phyloP scores from a whole-genome alignment of 2,888 invertebrate species.

The Laothoe populi region DNA sequence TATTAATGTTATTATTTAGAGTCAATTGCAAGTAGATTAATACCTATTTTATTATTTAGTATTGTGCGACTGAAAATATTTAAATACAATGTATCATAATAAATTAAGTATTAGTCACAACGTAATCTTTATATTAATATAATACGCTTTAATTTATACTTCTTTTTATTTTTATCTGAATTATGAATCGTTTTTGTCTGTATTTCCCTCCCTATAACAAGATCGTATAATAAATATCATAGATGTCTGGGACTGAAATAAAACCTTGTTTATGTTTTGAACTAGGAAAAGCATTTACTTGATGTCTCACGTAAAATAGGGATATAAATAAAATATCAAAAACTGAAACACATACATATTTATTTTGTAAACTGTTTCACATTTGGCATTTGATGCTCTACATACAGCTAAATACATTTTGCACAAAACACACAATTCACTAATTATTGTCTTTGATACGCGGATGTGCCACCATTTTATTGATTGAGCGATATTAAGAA shows the following conservation, averaged over 20 bases:
- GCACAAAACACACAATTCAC: conserved; percentile 26
- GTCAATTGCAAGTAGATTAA: no score
- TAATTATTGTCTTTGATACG: conserved; percentile 31
- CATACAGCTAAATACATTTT: conserved; percentile 24
- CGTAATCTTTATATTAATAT: background rate
- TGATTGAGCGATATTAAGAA: background rate
- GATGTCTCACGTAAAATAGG: no score
- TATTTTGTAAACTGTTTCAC: conserved; percentile 32
- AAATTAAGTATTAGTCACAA: conserved; percentile 2
- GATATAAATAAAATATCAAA: conserved; percentile 1
- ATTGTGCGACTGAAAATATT: conserved; percentile 10
- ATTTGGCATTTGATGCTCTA: conserved; percentile 26
- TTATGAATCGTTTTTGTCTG: background rate
- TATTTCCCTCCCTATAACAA: background rate
- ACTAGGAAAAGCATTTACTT: no score
- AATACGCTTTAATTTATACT: background rate
- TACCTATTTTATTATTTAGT: no score
- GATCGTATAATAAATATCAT: no score
- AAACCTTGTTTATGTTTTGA: no score
- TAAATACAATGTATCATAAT: background rate
- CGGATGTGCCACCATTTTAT: conserved; percentile 19
- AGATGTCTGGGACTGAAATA: no score
- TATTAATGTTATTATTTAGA: background rate
- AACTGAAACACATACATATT: conserved; percentile 22
- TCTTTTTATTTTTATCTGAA: background rate